A percentile compares a stretch with the other conserved stretches of the same genome.
Conservation (phyloP, 53 echinoderm and acorn worm species). For the Actinopyga echinites region DNA sequence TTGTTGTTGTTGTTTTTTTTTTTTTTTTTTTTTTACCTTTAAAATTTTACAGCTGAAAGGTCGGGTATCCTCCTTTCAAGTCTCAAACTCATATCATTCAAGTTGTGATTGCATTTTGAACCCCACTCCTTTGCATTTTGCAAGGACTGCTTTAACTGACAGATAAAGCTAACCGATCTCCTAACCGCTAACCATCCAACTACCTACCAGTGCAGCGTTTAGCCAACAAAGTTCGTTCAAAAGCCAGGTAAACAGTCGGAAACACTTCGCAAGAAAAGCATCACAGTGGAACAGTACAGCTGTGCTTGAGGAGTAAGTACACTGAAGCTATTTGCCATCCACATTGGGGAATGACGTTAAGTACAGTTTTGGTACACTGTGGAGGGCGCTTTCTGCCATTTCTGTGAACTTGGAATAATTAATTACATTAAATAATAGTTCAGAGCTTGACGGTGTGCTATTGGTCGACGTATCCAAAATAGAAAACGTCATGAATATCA, state of each 20-base stretch:
- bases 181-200: too few relatives aligned
- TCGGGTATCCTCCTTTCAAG: too few relatives aligned
- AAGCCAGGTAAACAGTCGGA: neutral
- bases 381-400: slow-evolving; percentile 5
- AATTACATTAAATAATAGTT: slow-evolving; percentile 1
- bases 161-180: too few relatives aligned
- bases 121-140: too few relatives aligned
- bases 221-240: neutral
- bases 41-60: too few relatives aligned
- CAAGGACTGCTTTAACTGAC: too few relatives aligned
- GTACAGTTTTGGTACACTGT: neutral
- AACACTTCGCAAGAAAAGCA: neutral
- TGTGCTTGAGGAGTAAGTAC: neutral
- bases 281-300: neutral
- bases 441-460: neutral
- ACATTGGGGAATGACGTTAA: slow-evolving; percentile 24
- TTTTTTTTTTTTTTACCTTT: too few relatives aligned
- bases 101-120: too few relatives aligned
- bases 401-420: slow-evolving; percentile 8
- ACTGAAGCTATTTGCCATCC: neutral
- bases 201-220: too few relatives aligned
- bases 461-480: slow-evolving; percentile 12
- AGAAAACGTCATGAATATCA: slow-evolving; percentile 27
- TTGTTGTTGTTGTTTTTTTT: too few relatives aligned
- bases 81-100: too few relatives aligned